phyloP scores from a whole-genome alignment of 2,113 vertebrate species.

The Chionis minor region DNA sequence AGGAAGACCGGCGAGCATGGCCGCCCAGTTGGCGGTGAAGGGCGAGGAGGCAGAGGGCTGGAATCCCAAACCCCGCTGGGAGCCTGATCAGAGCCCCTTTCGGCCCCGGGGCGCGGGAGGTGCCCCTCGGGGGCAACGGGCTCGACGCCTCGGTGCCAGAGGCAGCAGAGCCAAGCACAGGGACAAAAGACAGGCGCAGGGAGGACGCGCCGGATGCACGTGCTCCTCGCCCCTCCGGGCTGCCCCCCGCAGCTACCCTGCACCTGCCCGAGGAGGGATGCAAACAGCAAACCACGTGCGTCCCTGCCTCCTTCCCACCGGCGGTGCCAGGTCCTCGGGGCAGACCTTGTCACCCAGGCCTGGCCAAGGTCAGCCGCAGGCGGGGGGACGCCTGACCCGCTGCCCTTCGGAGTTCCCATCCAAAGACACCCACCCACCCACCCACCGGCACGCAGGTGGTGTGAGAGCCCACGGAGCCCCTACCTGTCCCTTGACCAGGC shows the following conservation, averaged over 20 bases:
- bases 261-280: background rate
- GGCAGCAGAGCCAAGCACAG: background rate
- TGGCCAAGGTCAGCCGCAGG: background rate
- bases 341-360: background rate
- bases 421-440: fast-evolving
- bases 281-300: background rate
- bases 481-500: conserved; percentile 99
- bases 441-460: background rate
- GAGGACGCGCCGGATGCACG: background rate
- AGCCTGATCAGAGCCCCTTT: background rate
- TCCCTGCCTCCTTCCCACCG: background rate
- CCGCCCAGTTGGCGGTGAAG: background rate
- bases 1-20: background rate
- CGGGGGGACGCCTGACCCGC: background rate
- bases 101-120: background rate
- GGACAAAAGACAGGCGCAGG: background rate
- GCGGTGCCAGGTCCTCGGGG: background rate
- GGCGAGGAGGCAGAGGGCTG: background rate
- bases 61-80: background rate
- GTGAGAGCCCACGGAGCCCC: conserved; percentile 12
- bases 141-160: background rate
- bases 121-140: fast-evolving
- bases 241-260: background rate
- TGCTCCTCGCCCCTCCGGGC: background rate
- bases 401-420: background rate